A percentile compares a stretch with the other conserved stretches of the same genome.
Evolutionary conservation across 2,888 invertebrate genomes (phyloP).

Genomic region (Alviniconcha strummeri): DNA sequence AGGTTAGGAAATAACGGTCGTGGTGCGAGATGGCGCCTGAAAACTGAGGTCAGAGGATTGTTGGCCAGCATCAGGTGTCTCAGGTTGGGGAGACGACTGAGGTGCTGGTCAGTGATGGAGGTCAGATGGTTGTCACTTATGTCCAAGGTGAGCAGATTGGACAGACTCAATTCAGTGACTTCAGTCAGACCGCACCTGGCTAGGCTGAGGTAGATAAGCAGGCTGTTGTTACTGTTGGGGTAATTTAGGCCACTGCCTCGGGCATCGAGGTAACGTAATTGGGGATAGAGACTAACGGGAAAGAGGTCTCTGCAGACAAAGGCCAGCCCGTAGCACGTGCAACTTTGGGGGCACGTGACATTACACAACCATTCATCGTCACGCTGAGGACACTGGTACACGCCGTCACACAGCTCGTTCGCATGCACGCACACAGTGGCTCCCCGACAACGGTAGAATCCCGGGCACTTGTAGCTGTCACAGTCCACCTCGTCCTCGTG

Average conservation of each 20-base stretch:
- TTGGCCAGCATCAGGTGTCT: background rate
- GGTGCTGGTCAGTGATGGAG: background rate
- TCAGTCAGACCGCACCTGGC: background rate
- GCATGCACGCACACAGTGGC: background rate
- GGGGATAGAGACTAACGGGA: background rate
- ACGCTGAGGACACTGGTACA: background rate
- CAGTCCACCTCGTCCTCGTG: constrained; percentile 4
- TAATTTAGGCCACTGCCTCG: background rate
- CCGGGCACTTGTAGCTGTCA: background rate
- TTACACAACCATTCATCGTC: constrained; percentile 18
- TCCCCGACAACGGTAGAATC: constrained; percentile 1
- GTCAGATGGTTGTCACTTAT: background rate
- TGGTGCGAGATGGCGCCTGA: background rate
- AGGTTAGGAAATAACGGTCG: background rate
- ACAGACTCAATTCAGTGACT: background rate
- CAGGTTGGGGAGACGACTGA: background rate
- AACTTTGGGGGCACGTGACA: background rate
- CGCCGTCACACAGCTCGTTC: background rate
- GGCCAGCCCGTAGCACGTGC: constrained; percentile 15
- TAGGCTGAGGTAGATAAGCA: background rate
- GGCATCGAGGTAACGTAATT: background rate
- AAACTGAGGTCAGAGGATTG: background rate
- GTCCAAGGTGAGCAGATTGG: background rate
- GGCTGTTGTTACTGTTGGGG: background rate
- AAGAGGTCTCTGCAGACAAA: background rate